These are phyloP conservation scores for Yponomeuta evonymella DNA, from an alignment of 2,888 invertebrate genomes.

Conservation along the genomic window DNA sequence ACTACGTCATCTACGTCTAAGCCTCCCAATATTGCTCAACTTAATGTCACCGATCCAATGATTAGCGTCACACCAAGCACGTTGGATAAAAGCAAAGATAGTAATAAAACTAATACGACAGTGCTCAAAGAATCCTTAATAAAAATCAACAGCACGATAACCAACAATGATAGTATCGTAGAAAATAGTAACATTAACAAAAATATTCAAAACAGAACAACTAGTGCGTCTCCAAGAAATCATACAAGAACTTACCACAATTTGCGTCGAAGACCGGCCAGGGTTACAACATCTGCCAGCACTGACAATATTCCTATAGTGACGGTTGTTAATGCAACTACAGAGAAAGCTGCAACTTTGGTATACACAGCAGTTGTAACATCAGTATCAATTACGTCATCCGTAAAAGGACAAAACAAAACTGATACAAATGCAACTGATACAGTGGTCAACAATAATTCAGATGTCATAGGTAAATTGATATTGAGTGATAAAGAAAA, in stretches of 20 bases:
- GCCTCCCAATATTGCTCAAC: conserved; percentile 41
- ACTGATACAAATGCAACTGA: conserved; percentile 53
- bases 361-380: conserved; percentile 72
- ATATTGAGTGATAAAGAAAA: conserved; percentile 31
- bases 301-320: conserved; percentile 41
- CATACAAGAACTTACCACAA: conserved; percentile 58
- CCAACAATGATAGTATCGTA: conserved; percentile 31
- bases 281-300: conserved; percentile 45
- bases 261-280: conserved; percentile 51
- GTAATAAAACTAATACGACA: conserved; percentile 32
- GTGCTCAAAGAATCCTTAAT: conserved; percentile 28
- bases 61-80: conserved; percentile 39
- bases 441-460: conserved; percentile 39
- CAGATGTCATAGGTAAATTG: conserved; percentile 20
- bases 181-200: conserved; percentile 3
- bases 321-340: conserved; percentile 47
- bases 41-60: conserved; percentile 51
- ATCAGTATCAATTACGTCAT: conserved; percentile 70
- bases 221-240: conserved; percentile 44
- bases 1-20: conserved; percentile 42
- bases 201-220: conserved; percentile 28
- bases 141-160: conserved; percentile 32
- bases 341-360: conserved; percentile 65
- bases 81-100: conserved; percentile 39
- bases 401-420: conserved; percentile 66